Base-by-base conservation (phyloP, 2,888 invertebrate genomes). In the Plagodis pulveraria region DNA sequence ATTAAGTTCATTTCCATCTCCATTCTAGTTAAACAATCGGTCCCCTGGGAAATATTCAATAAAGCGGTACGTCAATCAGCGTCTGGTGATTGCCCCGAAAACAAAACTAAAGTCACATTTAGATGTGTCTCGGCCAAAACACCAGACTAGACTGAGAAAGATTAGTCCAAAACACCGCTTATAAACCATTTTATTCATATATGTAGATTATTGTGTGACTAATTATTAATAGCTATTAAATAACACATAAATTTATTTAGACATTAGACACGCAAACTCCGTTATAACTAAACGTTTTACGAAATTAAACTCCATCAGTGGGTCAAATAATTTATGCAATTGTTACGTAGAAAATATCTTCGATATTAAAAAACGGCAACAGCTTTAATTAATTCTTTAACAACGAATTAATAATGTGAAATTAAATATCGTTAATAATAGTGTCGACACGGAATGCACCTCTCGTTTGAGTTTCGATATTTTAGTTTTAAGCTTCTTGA, bases 271-370 rank as follows among this genome's bases (percentile, higher is more conserved):
- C 50, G 44, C 49, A 44, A 53, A 51, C 58, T 61, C 49, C 38
- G 50, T 50, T 47, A 43, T 42, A 44, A 22, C 34, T 49, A 62
- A 51, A 51, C 35, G 36, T 12, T 42, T 67, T 63, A 63, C 62
- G 63, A 62, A 65, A 65, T 52, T 33, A 54, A 53, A 22, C 35
- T 34, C 12, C 56, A 12, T 2, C 36, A 42, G 42, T 62, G 54
- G 57, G 62, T 58, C 58, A 67, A 40, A 58, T 55, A 65, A 53
- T 62, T 62, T 67, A 65, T 56, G 62, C 58, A 65, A 62, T 57
- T 61, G 44, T 56, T 63, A 62, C 57, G 38, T 58, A 51, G 56
- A 63, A 65, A 61, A 54, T 52, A 58, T 55, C 22, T 22, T 22
- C 22, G 53, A 44, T 60, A 46, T 55, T 40, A 12, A 42, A 57